Base-by-base conservation (phyloP, 2,888 invertebrate genomes). In the Sinelater perroti region DNA sequence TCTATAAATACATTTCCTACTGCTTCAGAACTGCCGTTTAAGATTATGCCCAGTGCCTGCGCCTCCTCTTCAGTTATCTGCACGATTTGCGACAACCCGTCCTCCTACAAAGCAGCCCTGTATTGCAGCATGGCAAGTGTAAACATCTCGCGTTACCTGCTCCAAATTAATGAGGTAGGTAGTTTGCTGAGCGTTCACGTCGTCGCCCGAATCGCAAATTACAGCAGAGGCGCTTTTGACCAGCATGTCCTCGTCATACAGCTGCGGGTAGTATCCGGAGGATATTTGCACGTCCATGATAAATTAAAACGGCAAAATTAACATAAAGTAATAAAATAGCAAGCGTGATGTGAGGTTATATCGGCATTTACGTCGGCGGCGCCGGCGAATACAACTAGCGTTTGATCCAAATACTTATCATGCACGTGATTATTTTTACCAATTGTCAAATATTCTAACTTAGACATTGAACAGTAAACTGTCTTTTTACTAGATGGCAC, bases 1-100 rank as follows among this genome's bases (percentile, higher is more conserved):
- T n/a, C n/a, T n/a, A n/a, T n/a, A n/a, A n/a, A n/a, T n/a, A n/a
- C n/a, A n/a, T n/a, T n/a, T n/a, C n/a, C n/a, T n/a, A n/a, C n/a
- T n/a, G n/a, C n/a, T n/a, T 35, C 35, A 8, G 14, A 10, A 24
- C 14, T 40, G 14, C 24, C 11, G 16, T 24, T 44, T 14, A 35
- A 3, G 17, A 42, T 16, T 52, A 65, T 17, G 3, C 62, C 65
- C 16, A 65, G 33, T 10, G 30, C 28, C n/a, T 26, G 28, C 16
- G 59, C 61, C 49, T 64, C 58, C 16, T 61, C 49, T 47, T 55
- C 59, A 1, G 59, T 57, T 38, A 65, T 35, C 30, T 61, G 60
- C 1, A 65, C 49, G 2, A 61, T 31, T 21, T 64, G 61, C 5
- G 62, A 50, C 11, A 53, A 47, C 5, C 56, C 56, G 26, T 64